phyloP scores from a whole-genome alignment of 2,113 vertebrate genomes.

The Gnathochromis pfefferi region DNA sequence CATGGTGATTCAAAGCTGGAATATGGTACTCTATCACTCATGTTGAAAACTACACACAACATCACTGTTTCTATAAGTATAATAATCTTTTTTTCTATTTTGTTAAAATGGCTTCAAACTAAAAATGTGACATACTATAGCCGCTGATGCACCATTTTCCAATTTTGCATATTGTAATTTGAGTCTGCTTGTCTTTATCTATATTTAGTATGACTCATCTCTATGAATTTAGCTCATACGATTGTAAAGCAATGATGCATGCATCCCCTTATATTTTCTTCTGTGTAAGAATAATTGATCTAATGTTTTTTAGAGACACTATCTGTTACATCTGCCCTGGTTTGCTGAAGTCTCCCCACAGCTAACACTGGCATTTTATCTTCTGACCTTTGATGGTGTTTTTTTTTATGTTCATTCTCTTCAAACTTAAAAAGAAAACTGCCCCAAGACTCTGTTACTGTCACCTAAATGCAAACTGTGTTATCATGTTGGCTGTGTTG shows the following conservation, averaged over 20 bases:
- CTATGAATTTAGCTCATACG: background rate
- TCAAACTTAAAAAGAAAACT: slow-evolving; percentile 2
- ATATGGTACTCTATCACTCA: background rate
- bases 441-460: background rate
- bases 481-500: slow-evolving; percentile 22
- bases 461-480: slow-evolving; percentile 29
- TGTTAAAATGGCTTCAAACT: background rate
- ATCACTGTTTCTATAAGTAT: background rate
- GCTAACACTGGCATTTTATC: slow-evolving; percentile 23
- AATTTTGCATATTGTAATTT: background rate
- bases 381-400: slow-evolving; percentile 27
- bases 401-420: slow-evolving; percentile 4
- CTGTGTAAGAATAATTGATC: slow-evolving; percentile 17
- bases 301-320: background rate
- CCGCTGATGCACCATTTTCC: background rate
- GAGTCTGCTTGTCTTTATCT: background rate
- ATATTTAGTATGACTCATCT: background rate
- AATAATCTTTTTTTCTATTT: background rate
- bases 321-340: background rate
- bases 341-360: background rate
- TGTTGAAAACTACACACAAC: background rate
- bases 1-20: background rate
- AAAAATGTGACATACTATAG: background rate
- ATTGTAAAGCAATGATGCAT: background rate
- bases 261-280: background rate